phyloP scores from a whole-genome alignment of 2,888 invertebrate genomes.

The Abrostola triplasia region DNA sequence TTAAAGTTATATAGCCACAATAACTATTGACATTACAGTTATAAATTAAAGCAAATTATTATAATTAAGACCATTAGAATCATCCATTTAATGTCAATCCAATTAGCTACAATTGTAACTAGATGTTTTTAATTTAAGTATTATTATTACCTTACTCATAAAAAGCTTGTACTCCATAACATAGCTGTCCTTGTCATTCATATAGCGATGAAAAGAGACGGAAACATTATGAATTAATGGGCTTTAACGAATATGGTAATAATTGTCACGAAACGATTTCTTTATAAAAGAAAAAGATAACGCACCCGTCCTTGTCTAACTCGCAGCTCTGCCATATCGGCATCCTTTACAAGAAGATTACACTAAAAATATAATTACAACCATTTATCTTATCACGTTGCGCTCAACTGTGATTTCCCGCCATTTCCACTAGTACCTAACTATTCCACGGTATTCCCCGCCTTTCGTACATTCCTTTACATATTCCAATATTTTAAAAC shows the following conservation, averaged over 20 bases:
- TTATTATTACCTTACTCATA: neutral
- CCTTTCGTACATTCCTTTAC: conserved; percentile 9
- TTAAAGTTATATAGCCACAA: no score
- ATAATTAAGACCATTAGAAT: no score
- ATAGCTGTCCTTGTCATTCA: neutral
- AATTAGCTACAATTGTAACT: neutral
- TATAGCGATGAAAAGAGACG: neutral
- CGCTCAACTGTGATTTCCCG: conserved; percentile 5
- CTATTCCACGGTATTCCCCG: conserved; percentile 43
- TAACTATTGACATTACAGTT: no score
- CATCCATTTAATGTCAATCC: neutral
- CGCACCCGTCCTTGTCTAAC: conserved; percentile 4
- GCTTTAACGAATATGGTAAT: no score
- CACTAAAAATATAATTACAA: conserved; percentile 36
- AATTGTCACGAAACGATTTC: conserved; percentile 4
- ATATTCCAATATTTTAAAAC: neutral
- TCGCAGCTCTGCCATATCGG: neutral
- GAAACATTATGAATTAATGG: neutral
- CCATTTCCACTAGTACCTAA: conserved; percentile 14
- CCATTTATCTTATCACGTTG: conserved; percentile 20
- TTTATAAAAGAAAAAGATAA: conserved; percentile 20
- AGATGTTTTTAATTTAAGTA: neutral
- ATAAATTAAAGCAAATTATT: no score
- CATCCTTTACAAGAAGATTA: conserved; percentile 20
- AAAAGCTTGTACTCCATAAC: neutral